phyloP scores from a whole-genome alignment of 2,888 invertebrate genomes.

The Ephialtes manifestator region DNA sequence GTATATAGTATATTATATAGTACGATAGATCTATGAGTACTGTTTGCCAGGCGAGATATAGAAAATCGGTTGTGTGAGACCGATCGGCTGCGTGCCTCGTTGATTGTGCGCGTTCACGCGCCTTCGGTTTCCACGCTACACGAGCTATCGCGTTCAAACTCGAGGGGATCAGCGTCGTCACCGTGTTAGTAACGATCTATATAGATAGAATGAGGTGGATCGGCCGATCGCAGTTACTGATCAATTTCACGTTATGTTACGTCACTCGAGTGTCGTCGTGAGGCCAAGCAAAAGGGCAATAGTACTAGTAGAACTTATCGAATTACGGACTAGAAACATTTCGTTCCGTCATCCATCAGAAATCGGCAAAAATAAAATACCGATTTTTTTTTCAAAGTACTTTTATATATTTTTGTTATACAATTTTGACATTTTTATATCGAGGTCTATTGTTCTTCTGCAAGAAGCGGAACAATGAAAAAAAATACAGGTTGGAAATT shows the following conservation, averaged over 20 bases:
- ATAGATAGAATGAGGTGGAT: constrained; percentile 5
- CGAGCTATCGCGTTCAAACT: not conserved
- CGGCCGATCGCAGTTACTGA: constrained; percentile 21
- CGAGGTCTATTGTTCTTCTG: too few species aligned
- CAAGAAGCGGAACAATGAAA: too few species aligned
- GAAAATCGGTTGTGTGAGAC: constrained; percentile 16
- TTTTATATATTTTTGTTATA: too few species aligned
- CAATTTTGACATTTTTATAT: too few species aligned
- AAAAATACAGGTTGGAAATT: too few species aligned
- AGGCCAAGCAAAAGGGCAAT: constrained; percentile 18
- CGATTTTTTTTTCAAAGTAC: too few species aligned
- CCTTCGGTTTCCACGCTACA: constrained; percentile 42
- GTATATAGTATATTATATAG: not conserved
- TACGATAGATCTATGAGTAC: not conserved
- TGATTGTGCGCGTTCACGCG: constrained; percentile 49
- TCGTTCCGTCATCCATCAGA: not conserved
- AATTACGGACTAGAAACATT: not conserved
- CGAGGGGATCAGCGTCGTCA: constrained; percentile 3
- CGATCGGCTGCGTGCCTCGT: constrained; percentile 32
- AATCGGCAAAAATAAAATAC: not conserved
- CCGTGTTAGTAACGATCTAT: not conserved
- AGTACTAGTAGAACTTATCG: not conserved
- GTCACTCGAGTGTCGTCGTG: constrained; percentile 13
- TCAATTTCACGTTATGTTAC: constrained; percentile 38
- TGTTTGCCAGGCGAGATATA: constrained; percentile 9